Percentiles rank a stretch among this genome's conserved stretches.
These are phyloP conservation scores for Amblyopsis hoosieri DNA, from an alignment of 2,797 vertebrate species.

Conservation along the genomic window DNA sequence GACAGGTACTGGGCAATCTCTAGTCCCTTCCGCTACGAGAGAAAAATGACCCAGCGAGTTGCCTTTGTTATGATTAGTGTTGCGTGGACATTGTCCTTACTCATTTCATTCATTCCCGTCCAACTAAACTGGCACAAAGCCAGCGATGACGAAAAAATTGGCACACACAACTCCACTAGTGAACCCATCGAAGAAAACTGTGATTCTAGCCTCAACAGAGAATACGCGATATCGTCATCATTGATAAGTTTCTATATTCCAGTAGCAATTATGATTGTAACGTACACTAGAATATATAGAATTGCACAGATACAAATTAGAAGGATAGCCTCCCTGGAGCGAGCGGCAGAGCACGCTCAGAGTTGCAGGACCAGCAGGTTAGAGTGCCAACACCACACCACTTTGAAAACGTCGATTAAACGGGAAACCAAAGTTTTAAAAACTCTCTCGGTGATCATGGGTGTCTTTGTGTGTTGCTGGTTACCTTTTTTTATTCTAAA, in stretches of 20 bases:
- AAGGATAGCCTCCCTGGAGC: conserved; percentile 88
- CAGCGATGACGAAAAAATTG: conserved; percentile 42
- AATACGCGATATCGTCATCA: conserved; percentile 94
- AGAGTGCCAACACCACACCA: conserved; percentile 81
- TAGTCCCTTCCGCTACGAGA: conserved; percentile 92
- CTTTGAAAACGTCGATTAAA: conserved; percentile 85
- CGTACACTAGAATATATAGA: conserved; percentile 92
- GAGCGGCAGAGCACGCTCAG: conserved; percentile 89
- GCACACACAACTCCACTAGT: conserved; percentile 49
- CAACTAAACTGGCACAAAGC: conserved; percentile 94
- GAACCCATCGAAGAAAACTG: conserved; percentile 71
- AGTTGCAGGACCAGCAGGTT: conserved; percentile 81
- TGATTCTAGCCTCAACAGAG: conserved; percentile 92
- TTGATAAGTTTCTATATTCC: conserved; percentile 97
- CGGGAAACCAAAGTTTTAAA: conserved; percentile 95
- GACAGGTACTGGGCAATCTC: conserved; percentile 97
- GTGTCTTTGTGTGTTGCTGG: conserved; percentile 97
- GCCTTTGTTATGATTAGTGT: conserved; percentile 89
- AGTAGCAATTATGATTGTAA: conserved; percentile 93
- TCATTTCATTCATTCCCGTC: conserved; percentile 95
- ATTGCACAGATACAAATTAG: conserved; percentile 92
- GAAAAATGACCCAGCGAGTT: conserved; percentile 90
- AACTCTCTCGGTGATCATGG: conserved; percentile 93
- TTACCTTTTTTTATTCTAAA: conserved; percentile 94
- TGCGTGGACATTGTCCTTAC: conserved; percentile 89